Conservation (phyloP, 2,888 invertebrate genomes). For the Cheilosia vulpina region DNA sequence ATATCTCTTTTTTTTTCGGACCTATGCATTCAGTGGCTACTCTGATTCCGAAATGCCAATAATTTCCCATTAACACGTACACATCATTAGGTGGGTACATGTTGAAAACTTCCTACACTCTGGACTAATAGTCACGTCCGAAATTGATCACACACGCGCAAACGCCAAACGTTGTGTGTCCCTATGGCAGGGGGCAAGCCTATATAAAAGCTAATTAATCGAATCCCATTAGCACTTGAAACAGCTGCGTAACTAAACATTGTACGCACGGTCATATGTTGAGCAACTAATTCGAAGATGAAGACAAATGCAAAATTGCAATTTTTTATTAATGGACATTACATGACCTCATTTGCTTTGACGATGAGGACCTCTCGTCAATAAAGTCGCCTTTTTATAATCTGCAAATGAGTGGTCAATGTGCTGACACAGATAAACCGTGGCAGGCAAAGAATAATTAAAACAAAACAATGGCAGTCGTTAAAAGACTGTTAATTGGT, state of each 20-base stretch:
- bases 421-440: neutral
- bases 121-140: conserved; percentile 60
- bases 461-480: conserved; percentile 11
- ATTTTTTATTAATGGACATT: conserved; percentile 65
- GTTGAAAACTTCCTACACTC: conserved; percentile 23
- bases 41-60: neutral
- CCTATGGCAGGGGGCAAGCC: conserved; percentile 6
- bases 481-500: conserved; percentile 53
- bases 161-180: conserved; percentile 13
- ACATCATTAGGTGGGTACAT: conserved; percentile 25
- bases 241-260: conserved; percentile 59
- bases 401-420: conserved; percentile 52
- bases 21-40: neutral
- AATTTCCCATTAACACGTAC: conserved; percentile 41
- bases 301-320: conserved; percentile 63
- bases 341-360: conserved; percentile 65
- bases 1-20: neutral
- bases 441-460: conserved; percentile 29
- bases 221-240: conserved; percentile 72
- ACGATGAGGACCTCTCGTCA: conserved; percentile 22
- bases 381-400: conserved; percentile 64
- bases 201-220: conserved; percentile 72
- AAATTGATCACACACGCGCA: conserved; percentile 67
- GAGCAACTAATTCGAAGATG: neutral
- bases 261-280: neutral